Evolutionary conservation across 2,797 vertebrate species (phyloP).

Genomic region (Threskiornis aethiopicus): DNA sequence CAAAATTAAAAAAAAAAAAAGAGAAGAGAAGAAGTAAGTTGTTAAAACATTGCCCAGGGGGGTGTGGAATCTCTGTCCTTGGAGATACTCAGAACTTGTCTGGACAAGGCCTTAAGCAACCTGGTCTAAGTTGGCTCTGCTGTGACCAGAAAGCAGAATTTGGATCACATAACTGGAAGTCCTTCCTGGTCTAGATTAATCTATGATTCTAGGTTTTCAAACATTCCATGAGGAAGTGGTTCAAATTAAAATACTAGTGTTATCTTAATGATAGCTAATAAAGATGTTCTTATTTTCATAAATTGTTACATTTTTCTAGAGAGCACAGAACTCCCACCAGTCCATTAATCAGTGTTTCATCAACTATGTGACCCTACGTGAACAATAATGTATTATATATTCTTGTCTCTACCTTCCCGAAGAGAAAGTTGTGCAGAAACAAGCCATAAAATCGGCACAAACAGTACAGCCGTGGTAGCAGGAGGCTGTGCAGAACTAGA

Average conservation of each 20-base stretch:
- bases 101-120: neutral
- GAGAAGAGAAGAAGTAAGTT: neutral
- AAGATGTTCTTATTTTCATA: neutral
- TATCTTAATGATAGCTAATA: neutral
- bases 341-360: neutral
- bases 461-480: neutral
- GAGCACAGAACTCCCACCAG: neutral
- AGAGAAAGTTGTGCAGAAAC: neutral
- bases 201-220: neutral
- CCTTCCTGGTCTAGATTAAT: neutral
- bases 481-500: neutral
- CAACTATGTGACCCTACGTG: accelerated
- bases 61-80: neutral
- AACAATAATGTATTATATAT: neutral
- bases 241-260: neutral
- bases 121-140: neutral
- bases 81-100: neutral
- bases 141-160: neutral
- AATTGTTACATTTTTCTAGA: neutral
- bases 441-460: neutral
- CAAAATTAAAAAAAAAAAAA: too few species aligned
- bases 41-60: neutral
- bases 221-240: neutral
- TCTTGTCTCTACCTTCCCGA: neutral
- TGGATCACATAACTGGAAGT: neutral